Base-by-base conservation (phyloP, 2,888 invertebrate genomes). In the Pollenia amentaria region DNA sequence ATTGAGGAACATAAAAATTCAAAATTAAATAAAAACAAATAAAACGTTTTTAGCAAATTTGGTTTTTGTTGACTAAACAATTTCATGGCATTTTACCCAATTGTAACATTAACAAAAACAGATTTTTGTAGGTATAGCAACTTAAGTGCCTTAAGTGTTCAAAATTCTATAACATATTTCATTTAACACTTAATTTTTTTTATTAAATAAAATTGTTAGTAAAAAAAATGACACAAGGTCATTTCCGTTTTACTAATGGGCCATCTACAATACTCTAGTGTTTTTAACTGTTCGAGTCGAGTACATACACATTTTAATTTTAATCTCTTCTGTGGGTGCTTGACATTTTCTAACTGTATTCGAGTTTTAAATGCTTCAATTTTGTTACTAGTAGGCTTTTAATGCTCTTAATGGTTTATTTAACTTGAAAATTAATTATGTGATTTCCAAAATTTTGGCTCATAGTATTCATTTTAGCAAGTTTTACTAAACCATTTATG, bases 51-150 rank as follows among this genome's bases (percentile, higher is more conserved):
- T 57, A 72, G 46, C 55, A 65, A 81, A 16, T 64, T 42, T 16
- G 7, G 14, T 64, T 16, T 67, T 53, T 84, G 40, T 53, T 46
- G 38, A 64, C 46, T 46, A 55, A 77, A 79, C 67, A 84, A 70
- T 69, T 84, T 73, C 60, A 73, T 78, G 84, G 72, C 57, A 78
- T n/a, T 77, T 78, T 57, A 81, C 57, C 51, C 29, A 29, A 29
- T 29, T 29, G 3, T 29, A 75, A 69, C 21, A 18, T n/a, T 62
- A 44, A 46, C 62, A 67, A 70, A 7, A 53, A 21, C 38, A 57
- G n/a, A 10, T 44, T 64, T 29, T 29, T 29, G 29, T 48, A 48
- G 46, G 11, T 11, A 65, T 8, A 65, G 53, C 29, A 53, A 55
- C 14, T 75, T 29, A 29, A 55, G 53, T 67, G 70, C 3, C 29